Evolutionary conservation across 2,113 vertebrate species (phyloP).

Genomic region (Bucco capensis): DNA sequence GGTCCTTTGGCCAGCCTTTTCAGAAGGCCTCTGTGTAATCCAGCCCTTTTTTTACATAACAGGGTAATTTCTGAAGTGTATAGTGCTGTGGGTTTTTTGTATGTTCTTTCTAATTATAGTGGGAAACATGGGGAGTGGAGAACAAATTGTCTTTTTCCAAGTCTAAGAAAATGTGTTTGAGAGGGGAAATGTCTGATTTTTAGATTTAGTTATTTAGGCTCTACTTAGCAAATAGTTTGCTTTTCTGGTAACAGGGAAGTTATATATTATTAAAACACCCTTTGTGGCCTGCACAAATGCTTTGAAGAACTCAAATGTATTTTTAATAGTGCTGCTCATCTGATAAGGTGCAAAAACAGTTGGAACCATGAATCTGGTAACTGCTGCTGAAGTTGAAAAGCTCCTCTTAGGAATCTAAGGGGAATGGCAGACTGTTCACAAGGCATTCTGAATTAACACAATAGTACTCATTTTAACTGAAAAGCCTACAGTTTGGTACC

Average conservation of each 20-base stretch:
- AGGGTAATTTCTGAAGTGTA: not conserved
- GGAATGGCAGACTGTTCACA: not conserved
- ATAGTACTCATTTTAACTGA: not conserved
- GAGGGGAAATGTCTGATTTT: not conserved
- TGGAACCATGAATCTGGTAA: not conserved
- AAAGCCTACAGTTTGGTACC: not conserved
- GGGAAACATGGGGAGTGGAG: not conserved
- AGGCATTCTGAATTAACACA: not conserved
- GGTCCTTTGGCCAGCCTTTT: not conserved
- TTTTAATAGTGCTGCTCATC: not conserved
- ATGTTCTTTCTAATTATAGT: not conserved
- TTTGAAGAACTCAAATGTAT: not conserved
- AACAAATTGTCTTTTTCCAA: not conserved
- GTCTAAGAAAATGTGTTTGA: not conserved
- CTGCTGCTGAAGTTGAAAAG: not conserved
- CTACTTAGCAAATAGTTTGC: not conserved
- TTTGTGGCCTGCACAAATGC: not conserved
- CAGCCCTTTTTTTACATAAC: not conserved
- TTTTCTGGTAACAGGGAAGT: not conserved
- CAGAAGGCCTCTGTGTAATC: not conserved
- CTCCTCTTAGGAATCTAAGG: not conserved
- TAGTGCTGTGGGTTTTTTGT: not conserved
- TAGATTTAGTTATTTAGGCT: not conserved
- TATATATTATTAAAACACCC: not conserved
- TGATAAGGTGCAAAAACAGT: accelerated